phyloP scores from a whole-genome alignment of 2,797 vertebrate genomes.

The Pachyuromys duprasi region DNA sequence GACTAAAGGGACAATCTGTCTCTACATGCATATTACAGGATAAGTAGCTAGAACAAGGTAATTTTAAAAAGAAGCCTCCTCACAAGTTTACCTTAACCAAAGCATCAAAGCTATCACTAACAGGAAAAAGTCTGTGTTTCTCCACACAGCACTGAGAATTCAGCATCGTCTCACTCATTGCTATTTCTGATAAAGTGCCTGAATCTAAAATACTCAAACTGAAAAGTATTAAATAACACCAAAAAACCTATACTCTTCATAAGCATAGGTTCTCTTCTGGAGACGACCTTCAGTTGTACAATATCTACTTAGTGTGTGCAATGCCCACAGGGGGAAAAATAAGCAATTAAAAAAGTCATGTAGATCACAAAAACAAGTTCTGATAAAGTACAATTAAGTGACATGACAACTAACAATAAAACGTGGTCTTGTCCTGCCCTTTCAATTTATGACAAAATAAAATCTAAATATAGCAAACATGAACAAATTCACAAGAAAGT shows the following conservation, averaged over 20 bases:
- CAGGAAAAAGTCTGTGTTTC: neutral
- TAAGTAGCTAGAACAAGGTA: neutral
- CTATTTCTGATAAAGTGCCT: neutral
- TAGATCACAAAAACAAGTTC: slow-evolving; percentile 29
- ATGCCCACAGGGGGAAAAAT: neutral
- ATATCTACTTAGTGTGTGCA: neutral
- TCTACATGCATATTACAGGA: neutral
- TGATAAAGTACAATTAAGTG: neutral
- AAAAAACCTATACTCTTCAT: neutral
- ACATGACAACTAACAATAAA: neutral
- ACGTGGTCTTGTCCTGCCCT: neutral
- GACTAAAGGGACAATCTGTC: neutral
- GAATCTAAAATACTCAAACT: slow-evolving; percentile 15
- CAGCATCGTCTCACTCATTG: slow-evolving; percentile 7
- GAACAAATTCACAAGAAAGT: slow-evolving; percentile 40
- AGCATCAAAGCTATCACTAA: neutral
- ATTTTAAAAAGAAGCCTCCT: slow-evolving; percentile 28
- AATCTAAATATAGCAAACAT: neutral
- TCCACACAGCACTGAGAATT: slow-evolving; percentile 20
- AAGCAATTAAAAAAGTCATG: neutral
- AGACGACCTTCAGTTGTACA: neutral
- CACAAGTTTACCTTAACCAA: slow-evolving; percentile 16
- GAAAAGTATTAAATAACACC: neutral
- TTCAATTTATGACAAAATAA: neutral
- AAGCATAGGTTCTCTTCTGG: neutral